Base-by-base conservation (phyloP, 64 coral and sea anemone species). In the Montipora efflorescens region DNA sequence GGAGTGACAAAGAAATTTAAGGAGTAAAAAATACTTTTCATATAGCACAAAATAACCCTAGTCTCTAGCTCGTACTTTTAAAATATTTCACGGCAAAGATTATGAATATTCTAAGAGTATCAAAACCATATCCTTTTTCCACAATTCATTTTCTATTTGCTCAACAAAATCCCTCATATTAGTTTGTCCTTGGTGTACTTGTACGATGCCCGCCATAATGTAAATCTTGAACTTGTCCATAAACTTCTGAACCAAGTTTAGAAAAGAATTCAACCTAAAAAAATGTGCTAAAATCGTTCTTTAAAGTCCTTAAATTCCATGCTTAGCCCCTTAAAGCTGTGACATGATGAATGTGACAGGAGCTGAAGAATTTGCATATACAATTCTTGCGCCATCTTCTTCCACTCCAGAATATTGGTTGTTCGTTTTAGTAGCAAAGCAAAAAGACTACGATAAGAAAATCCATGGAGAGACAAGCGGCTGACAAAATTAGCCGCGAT, bases 401-500 rank as follows among this genome's bases (percentile, higher is more conserved):
- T 72, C 62, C 19, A 71, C 45, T 46, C 62, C 47, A 21, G 61
- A 12, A 12, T 64, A 64, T 7, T 86, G 48, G 69, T 13, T 18
- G 8, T 23, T 71, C 66, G 28, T 68, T 71, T 86, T 18, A 86
- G 44, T 45, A 48, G 46, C 9, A 49, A 86, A 22, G 36, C 45
- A 86, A 71, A 50, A 71, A 51, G 13, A 49, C 82, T 5, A 72
- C 48, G 82, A 86, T 86, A 86, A 86, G 66, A 51, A 70, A 47
- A 51, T 49, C 47, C 67, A 47, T 86, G 68, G 82, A 6, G 51
- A 86, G 59, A 66, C 64, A 71, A 71, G 44, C 18, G 49, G 62
- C 19, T 71, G 82, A 86, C 62, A 92, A 92, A 92, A 92, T 92
- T 92, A 92, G 90, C 90, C 79, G 22, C 92, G 49, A 80, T 80